These are phyloP conservation scores for Macrochelys suwanniensis DNA, from an alignment of 2,797 vertebrate species.

Conservation along the genomic window DNA sequence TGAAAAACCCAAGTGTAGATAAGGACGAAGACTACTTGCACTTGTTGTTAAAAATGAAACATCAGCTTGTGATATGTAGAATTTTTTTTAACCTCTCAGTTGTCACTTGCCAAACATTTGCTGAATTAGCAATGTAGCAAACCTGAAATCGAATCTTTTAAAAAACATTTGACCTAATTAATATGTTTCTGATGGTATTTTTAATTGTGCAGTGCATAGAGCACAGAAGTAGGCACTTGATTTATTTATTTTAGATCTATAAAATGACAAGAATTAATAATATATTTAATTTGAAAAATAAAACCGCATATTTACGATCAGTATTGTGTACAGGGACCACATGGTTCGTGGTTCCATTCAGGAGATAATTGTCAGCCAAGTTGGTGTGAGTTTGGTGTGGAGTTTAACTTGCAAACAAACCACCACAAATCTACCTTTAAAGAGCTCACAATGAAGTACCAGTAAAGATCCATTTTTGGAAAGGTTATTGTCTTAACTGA, in stretches of 20 bases:
- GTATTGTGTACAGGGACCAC: background rate
- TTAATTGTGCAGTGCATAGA: background rate
- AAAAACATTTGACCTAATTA: background rate
- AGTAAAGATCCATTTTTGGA: background rate
- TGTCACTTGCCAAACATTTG: background rate
- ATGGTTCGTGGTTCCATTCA: background rate
- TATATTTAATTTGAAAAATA: background rate
- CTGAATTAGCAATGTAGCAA: background rate
- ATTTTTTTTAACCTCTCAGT: background rate
- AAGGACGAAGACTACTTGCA: background rate
- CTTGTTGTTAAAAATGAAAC: background rate
- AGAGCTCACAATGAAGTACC: background rate
- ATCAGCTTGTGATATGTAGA: background rate
- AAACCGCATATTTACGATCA: background rate
- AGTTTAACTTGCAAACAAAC: background rate
- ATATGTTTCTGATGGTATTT: background rate
- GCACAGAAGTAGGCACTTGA: background rate
- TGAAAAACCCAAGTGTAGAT: background rate
- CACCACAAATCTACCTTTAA: background rate
- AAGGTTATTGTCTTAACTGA: background rate
- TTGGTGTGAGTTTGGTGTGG: background rate
- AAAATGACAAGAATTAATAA: background rate
- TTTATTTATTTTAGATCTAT: background rate
- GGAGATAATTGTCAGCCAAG: background rate
- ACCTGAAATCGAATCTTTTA: background rate